A percentile compares a stretch with the other conserved stretches of the same genome.
These are phyloP conservation scores for Caenorhabditis japonica DNA, from an alignment of 2,888 invertebrate species.

Conservation along the genomic window DNA sequence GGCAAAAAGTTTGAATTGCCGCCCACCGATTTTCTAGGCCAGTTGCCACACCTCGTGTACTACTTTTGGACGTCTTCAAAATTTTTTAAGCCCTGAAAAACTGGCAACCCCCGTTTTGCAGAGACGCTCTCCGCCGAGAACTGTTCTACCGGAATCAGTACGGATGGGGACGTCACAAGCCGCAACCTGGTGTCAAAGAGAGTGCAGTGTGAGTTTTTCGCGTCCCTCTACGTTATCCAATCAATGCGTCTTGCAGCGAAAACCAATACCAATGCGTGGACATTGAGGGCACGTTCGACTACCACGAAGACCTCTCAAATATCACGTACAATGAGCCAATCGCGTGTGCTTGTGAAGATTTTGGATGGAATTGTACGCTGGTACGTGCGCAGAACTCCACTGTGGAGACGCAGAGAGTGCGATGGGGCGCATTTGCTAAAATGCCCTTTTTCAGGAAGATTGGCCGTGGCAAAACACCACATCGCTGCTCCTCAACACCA, in stretches of 20 bases:
- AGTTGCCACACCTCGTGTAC: too few relatives aligned
- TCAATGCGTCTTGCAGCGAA: slow-evolving; percentile 18
- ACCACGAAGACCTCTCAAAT: slow-evolving; percentile 28
- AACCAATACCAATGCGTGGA: slow-evolving; percentile 29
- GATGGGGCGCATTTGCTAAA: not conserved
- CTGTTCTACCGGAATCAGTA: slow-evolving; percentile 34
- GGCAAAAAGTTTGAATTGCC: too few relatives aligned
- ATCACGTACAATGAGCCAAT: slow-evolving; percentile 62
- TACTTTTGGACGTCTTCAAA: too few relatives aligned
- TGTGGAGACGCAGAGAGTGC: too few relatives aligned
- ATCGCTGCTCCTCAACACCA: slow-evolving; percentile 61
- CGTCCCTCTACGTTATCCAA: not conserved
- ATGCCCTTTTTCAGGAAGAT: slow-evolving; percentile 53
- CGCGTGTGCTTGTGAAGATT: slow-evolving; percentile 60
- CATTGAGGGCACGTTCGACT: slow-evolving; percentile 32
- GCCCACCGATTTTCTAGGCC: too few relatives aligned
- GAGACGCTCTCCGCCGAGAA: slow-evolving; percentile 7
- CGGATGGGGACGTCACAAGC: slow-evolving; percentile 39
- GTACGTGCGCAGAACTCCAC: slow-evolving; percentile 15
- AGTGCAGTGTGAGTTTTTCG: slow-evolving; percentile 23
- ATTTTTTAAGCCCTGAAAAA: too few relatives aligned
- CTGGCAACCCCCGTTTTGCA: too few relatives aligned
- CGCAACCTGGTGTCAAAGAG: slow-evolving; percentile 25
- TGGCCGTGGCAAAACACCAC: slow-evolving; percentile 61
- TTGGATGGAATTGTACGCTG: slow-evolving; percentile 71